Percentiles rank a stretch among this genome's conserved stretches.
These are phyloP conservation scores for Gopherus evgoodei DNA, from an alignment of 2,113 vertebrate species.

Conservation along the genomic window DNA sequence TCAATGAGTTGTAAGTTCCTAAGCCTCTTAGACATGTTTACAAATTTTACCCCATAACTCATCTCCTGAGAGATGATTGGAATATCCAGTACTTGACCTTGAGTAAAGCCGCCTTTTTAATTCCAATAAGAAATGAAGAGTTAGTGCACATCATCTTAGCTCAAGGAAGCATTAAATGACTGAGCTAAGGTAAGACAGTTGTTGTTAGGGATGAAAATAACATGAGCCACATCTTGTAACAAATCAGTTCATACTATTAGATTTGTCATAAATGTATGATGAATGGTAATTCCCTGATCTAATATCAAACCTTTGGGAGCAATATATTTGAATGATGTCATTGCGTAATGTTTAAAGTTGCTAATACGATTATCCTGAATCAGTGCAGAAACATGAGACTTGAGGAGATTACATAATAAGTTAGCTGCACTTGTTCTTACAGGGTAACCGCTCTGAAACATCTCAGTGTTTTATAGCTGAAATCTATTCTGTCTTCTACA, in stretches of 20 bases:
- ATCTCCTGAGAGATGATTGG: neutral
- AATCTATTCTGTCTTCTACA: neutral
- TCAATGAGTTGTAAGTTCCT: neutral
- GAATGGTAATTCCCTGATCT: conserved; percentile 62
- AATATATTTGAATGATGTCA: conserved; percentile 72
- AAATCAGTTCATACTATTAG: conserved; percentile 55
- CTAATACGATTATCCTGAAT: conserved; percentile 71
- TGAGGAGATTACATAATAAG: conserved; percentile 37
- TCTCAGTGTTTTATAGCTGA: neutral
- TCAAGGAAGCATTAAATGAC: neutral
- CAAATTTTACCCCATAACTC: neutral
- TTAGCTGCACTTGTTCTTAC: neutral
- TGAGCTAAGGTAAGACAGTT: conserved; percentile 4
- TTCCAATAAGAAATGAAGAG: neutral
- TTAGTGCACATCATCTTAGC: neutral
- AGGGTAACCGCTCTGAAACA: neutral
- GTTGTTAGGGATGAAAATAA: neutral
- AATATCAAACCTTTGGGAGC: conserved; percentile 63
- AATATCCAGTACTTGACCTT: neutral
- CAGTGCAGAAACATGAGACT: neutral
- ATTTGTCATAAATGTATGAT: conserved; percentile 60
- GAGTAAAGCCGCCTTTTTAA: neutral
- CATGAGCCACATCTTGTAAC: conserved; percentile 5
- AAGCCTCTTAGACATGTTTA: neutral
- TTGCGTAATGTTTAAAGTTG: conserved; percentile 35